A percentile compares a stretch with the other conserved stretches of the same genome.
phyloP scores from a whole-genome alignment of 1,140 invertebrate genomes.

The Sycobia sp. region DNA sequence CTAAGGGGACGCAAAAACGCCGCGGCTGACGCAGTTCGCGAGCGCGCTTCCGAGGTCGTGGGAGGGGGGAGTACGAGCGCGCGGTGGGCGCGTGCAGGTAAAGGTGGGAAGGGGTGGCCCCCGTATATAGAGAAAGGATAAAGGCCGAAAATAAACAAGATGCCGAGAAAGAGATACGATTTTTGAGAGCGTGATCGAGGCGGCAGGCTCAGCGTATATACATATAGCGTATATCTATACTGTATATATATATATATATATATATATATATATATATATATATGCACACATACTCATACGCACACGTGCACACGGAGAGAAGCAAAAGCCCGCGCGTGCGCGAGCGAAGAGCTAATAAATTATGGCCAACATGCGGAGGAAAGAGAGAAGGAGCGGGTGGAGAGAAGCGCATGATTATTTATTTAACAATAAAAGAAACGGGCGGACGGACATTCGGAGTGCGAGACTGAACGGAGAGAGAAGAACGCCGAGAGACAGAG shows the following conservation, averaged over 20 bases:
- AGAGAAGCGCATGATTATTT: constrained; percentile 53
- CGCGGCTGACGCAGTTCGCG: constrained; percentile 3
- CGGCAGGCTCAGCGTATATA: no score
- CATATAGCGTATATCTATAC: no score
- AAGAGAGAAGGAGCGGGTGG: neutral
- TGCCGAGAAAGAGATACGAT: constrained; percentile 37
- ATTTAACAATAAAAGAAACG: constrained; percentile 54
- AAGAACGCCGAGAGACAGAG: neutral
- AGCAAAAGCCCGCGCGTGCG: neutral
- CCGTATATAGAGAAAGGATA: no score
- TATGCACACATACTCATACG: no score
- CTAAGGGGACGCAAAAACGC: constrained; percentile 23
- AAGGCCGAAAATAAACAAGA: constrained; percentile 40
- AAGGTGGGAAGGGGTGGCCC: no score
- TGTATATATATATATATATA: no score
- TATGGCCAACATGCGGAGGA: constrained; percentile 10
- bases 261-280: no score
- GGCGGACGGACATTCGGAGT: neutral
- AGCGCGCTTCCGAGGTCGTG: no score
- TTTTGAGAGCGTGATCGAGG: constrained; percentile 29
- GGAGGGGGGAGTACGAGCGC: no score
- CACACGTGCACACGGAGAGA: no score
- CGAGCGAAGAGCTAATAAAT: constrained; percentile 25
- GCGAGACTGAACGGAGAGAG: neutral
- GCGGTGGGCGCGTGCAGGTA: no score